Conservation (phyloP, 2,888 invertebrate species). For the Polydesmus complanatus region DNA sequence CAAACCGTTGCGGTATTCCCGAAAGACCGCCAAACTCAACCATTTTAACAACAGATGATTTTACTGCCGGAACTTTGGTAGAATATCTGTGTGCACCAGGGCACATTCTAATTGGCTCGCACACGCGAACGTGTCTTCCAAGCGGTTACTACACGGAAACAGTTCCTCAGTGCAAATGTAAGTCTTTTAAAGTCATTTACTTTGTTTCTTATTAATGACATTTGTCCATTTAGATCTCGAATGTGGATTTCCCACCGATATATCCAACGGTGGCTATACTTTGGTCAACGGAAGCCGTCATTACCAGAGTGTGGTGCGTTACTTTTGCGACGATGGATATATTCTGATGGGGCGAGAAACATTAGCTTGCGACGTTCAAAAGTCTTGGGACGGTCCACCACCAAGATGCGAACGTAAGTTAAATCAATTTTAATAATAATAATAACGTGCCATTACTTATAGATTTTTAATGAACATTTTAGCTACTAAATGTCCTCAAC, state of each 20-base stretch:
- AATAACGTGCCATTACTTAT: not conserved
- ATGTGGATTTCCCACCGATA: conserved; percentile 77
- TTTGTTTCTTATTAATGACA: not conserved
- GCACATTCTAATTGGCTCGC: conserved; percentile 72
- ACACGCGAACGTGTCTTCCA: conserved; percentile 65
- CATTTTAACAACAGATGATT: conserved; percentile 64
- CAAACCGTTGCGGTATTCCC: conserved; percentile 77
- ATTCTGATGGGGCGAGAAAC: conserved; percentile 69
- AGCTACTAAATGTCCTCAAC: conserved; percentile 48
- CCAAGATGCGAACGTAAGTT: conserved; percentile 54
- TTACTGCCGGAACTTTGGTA: conserved; percentile 66
- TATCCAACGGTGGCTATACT: conserved; percentile 63
- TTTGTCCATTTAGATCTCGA: conserved; percentile 52
- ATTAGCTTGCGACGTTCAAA: conserved; percentile 78
- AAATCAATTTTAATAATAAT: not conserved
- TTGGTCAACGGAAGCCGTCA: conserved; percentile 71
- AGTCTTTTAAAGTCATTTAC: conserved; percentile 31
- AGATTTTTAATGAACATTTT: not conserved
- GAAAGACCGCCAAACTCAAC: conserved; percentile 89
- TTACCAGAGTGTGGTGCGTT: conserved; percentile 74
- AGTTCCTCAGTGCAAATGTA: conserved; percentile 84
- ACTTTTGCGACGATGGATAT: conserved; percentile 65
- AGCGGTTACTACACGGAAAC: conserved; percentile 89
- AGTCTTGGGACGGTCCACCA: conserved; percentile 76
- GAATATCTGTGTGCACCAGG: conserved; percentile 75